Conservation (phyloP, 2,113 vertebrate genomes). For the Macrotis lagotis region DNA sequence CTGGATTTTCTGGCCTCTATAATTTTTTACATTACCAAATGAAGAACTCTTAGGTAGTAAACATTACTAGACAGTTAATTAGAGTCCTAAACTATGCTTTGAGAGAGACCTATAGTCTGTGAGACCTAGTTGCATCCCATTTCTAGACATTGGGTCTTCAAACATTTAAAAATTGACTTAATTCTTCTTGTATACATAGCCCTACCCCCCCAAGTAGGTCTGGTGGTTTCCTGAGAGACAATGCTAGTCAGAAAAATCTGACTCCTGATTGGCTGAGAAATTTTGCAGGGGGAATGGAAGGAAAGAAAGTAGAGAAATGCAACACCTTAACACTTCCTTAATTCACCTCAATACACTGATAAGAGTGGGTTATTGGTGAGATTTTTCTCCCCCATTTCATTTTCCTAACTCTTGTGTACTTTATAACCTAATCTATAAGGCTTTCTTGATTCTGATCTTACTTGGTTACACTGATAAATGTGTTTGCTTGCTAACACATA, state of each 20-base stretch:
- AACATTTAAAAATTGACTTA: background rate
- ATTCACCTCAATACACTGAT: background rate
- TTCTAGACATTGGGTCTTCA: background rate
- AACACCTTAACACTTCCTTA: background rate
- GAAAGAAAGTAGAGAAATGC: background rate
- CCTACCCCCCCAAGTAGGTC: background rate
- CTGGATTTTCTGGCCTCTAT: background rate
- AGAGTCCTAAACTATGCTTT: background rate
- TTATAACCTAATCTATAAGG: background rate
- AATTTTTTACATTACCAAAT: background rate
- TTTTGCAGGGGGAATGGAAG: background rate
- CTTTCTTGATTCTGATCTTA: background rate
- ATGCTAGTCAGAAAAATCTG: background rate
- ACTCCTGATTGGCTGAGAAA: background rate
- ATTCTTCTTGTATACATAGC: background rate
- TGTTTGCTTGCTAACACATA: background rate
- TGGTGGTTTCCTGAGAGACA: background rate
- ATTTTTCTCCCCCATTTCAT: background rate
- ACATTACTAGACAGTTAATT: background rate
- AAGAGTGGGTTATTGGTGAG: background rate
- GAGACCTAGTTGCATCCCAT: slow-evolving; percentile 23
- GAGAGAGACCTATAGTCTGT: slow-evolving; percentile 31
- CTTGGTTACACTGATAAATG: background rate
- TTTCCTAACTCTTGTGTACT: background rate
- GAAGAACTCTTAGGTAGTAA: background rate